Conservation (phyloP, 2,113 vertebrate genomes). For the Sisor rabdophorus region DNA sequence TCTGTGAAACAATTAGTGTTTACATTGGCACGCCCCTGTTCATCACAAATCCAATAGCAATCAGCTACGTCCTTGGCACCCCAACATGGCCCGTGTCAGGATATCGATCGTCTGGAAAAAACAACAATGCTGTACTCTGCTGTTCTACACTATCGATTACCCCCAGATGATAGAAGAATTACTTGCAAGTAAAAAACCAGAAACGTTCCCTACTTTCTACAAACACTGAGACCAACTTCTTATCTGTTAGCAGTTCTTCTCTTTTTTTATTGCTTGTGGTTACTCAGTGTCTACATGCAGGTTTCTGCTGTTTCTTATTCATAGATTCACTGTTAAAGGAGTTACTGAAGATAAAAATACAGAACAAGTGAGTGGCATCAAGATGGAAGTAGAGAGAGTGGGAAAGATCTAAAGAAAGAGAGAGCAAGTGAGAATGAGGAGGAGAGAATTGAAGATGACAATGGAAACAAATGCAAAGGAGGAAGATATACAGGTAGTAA, state of each 20-base stretch:
- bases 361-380: too few relatives aligned
- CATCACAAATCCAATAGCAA: conserved; percentile 72
- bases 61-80: conserved; percentile 69
- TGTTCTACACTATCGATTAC: conserved; percentile 67
- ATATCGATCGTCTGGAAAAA: conserved; percentile 59
- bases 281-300: neutral
- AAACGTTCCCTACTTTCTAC: neutral
- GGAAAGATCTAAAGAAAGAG: too few relatives aligned
- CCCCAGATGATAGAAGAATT: conserved; percentile 48
- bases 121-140: conserved; percentile 58
- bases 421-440: too few relatives aligned
- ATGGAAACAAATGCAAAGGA: too few relatives aligned
- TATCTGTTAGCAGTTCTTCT: neutral
- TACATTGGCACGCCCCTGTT: conserved; percentile 63
- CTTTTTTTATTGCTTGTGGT: neutral
- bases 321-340: too few relatives aligned
- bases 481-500: too few relatives aligned
- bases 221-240: neutral
- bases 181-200: conserved; percentile 45
- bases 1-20: conserved; percentile 65
- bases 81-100: conserved; percentile 59
- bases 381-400: too few relatives aligned
- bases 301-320: neutral
- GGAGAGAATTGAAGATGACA: too few relatives aligned
- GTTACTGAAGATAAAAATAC: too few relatives aligned